Evolutionary conservation across 2,113 vertebrate species (phyloP).

Genomic region (Pollimyrus isidori): DNA sequence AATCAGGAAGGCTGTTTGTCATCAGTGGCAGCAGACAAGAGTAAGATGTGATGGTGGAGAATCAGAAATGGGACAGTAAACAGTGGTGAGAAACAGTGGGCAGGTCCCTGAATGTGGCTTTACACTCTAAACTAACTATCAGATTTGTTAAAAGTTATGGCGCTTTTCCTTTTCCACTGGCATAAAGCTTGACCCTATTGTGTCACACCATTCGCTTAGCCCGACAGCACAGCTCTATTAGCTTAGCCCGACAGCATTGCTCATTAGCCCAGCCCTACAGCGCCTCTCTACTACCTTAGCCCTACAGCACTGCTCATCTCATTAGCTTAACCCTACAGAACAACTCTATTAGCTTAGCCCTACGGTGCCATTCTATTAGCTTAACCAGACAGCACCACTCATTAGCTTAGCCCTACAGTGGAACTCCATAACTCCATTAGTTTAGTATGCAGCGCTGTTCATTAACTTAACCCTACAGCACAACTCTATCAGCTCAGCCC

Average conservation of each 20-base stretch:
- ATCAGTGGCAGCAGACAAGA: no score
- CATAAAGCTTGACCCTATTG: background rate
- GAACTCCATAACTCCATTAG: no score
- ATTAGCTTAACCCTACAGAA: background rate
- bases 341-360: background rate
- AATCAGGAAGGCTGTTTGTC: background rate
- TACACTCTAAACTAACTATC: background rate
- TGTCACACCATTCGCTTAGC: no score
- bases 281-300: no score
- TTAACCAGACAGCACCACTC: no score
- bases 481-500: background rate
- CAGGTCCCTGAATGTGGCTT: background rate
- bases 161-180: background rate
- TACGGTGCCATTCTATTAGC: fast-evolving
- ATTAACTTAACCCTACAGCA: background rate
- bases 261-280: no score
- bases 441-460: no score
- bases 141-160: background rate
- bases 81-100: background rate
- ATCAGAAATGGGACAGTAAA: no score
- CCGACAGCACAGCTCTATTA: no score
- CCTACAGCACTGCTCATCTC: background rate
- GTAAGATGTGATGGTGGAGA: no score
- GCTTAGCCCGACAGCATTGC: no score
- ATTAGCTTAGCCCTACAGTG: no score